Evolutionary conservation across 2,888 invertebrate genomes (phyloP), one percentile per base, ranked within the genome.

Genomic region (Cylindroiulus punctatus): DNA sequence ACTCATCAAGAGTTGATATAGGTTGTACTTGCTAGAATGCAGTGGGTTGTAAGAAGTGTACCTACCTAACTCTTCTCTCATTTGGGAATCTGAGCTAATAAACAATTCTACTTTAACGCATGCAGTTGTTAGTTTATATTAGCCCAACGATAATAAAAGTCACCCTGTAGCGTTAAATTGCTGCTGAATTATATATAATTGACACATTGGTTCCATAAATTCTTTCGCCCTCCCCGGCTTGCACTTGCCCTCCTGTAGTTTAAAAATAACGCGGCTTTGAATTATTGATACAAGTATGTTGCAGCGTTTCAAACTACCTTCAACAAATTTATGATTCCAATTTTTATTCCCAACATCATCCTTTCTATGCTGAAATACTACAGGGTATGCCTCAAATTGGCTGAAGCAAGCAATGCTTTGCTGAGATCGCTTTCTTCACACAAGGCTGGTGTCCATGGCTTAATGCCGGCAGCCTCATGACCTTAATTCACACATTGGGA

Each of bases 141-240:
- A 76, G 76, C 76, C 76, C 4, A 17, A 14, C 76, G 30, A 30
- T 76, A 76, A 76, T 76, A 76, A 76, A 76, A 76, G 76, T 76
- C 76, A 76, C 76, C 76, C 76, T 76, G 76, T 76, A 76, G 76
- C 14, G 76, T 30, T 76, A 30, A 32, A 76, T 76, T 76, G 76
- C 76, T 76, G 76, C 32, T 76, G 76, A 76, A 76, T 76, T 76
- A 76, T 76, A 76, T 76, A 76, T 76, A 76, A 76, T 76, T 76
- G 76, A 76, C 76, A 76, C 76, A 76, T 76, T 76, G 76, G 76
- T 76, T 32, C 14, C 76, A 76, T 76, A 76, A 76, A 76, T 76
- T 76, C 76, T 76, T 76, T 10, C 76, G 10, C 76, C 76, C 76
- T 76, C 17, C 26, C 22, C 5, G 26, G 65, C 22, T 65, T 26